Base-by-base conservation (phyloP, 2,797 vertebrate species). In the Somateria mollissima region DNA sequence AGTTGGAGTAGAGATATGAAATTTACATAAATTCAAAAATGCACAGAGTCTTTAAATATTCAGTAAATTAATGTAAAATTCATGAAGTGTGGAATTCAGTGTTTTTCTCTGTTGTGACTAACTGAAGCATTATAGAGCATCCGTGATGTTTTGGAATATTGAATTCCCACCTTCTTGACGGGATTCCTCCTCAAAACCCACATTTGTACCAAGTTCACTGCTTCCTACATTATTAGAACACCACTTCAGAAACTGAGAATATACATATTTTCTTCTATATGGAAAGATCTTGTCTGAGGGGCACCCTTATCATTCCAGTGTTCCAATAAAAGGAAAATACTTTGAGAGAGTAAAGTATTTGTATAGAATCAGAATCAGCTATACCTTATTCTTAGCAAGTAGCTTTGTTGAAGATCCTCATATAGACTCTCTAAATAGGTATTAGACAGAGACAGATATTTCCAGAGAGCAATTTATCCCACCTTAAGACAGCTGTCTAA, bases 401-500 rank as follows among this genome's bases (percentile, higher is more conserved):
- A 87, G 19, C 49, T 93, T 71, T 49, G 28, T 45, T 87, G 51
- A 91, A 84, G 21, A 87, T 81, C 54, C 41, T 92, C 62, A 78
- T 36, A 57, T 75, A 87, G 73, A 84, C 15, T 62, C 70, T 92
- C 54, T 75, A 51, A 81, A 53, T 16, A 89, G 30, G 22, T n/a
- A 77, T 56, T 47, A 67, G 28, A 89, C 13, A 65, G 45, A 53
- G 30, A 62, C 51, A 92, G 49, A 7, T 86, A 93, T 84, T 92
- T 93, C 73, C 62, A 89, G 62, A 83, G 60, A 77, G 34, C 49
- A 56, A 94, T 93, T 89, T 69, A 75, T 89, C 51, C 84, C 74
- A 58, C 69, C 58, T 75, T 69, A 57, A 96, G 93, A 84, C 39
- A 93, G 67, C 62, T 91, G 66, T 84, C 77, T 92, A 67, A 92